Base-by-base conservation (phyloP, 2,113 vertebrate genomes). In the Zingel zingel region DNA sequence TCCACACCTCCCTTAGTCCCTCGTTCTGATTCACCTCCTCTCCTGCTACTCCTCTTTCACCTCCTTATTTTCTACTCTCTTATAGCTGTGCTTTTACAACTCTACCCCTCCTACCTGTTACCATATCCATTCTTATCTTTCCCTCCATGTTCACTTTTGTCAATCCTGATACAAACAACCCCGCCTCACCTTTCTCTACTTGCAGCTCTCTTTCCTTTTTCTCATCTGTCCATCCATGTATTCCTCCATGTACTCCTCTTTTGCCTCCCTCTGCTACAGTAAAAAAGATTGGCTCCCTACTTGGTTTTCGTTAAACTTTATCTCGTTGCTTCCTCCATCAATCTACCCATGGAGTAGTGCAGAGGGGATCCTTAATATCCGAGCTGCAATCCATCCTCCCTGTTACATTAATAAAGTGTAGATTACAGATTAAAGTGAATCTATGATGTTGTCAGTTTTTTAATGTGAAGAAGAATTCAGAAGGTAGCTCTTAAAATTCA, bases 1-100 rank as follows among this genome's bases (percentile, higher is more conserved):
- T 90, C 85, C 74, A 69, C 77, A 57, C 69, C 82, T 83, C 74
- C 81, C 36, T 77, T 43, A 18, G 51, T 47, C 58, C 48, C 71
- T 68, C 54, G 59, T 53, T 69, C 51, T 67, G 39, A 78, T 69
- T 74, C 66, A 23, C 43, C 57, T 65, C 64, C 47, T 51, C 74
- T 75, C 53, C 72, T 25, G 70, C 66, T 50, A 23, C 36, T 69
- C 59, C 50, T 64, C 58, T 19, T 82, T 75, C 36, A 70, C 43
- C 61, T 76, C 73, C 53, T 50, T 66, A 36, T 23, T 25, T 48
- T 21, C 13, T 45, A 47, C 43, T 70, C 47, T 25, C 56, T 61
- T 67, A 63, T 13, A 79, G 67, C 69, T 74, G 33, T 69, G 39
- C 57, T 43, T 64, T 56, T 50, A 16, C 48, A 33, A 13, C 39